Conservation (phyloP, 2,113 vertebrate species). For the Perognathus longimembris region DNA sequence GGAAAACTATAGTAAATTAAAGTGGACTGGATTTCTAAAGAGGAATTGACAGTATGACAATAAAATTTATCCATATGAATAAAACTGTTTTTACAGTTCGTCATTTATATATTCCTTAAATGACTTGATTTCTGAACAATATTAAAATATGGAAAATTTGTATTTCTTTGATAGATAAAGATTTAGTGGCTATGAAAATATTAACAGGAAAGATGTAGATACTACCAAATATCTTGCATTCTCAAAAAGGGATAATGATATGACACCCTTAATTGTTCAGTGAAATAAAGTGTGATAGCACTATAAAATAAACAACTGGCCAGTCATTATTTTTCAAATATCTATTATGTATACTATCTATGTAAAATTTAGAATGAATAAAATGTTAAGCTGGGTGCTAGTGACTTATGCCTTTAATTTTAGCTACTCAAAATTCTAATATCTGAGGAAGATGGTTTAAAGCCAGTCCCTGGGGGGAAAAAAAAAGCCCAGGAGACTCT, state of each 20-base stretch:
- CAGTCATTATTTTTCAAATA: neutral
- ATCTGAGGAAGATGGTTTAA: too few species aligned
- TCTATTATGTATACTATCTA: neutral
- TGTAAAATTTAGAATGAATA: neutral
- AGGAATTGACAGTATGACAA: neutral
- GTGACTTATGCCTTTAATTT: too few species aligned
- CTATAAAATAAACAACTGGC: neutral
- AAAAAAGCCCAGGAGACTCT: too few species aligned
- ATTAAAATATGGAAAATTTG: conserved; percentile 4
- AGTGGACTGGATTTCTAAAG: neutral
- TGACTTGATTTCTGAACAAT: neutral
- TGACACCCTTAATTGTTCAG: neutral
- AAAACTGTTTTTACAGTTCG: conserved; percentile 31
- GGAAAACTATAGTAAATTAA: neutral
- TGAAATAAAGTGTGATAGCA: neutral
- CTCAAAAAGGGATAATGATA: neutral
- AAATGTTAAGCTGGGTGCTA: neutral
- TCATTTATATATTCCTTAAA: neutral
- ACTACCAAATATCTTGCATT: neutral
- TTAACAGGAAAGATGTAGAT: neutral
- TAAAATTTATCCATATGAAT: neutral
- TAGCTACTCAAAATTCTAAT: too few species aligned
- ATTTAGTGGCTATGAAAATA: neutral
- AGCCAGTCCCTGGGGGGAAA: too few species aligned
- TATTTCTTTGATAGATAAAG: neutral